Base-by-base conservation (phyloP, 2,113 vertebrate genomes). In the Syngnathus typhle region DNA sequence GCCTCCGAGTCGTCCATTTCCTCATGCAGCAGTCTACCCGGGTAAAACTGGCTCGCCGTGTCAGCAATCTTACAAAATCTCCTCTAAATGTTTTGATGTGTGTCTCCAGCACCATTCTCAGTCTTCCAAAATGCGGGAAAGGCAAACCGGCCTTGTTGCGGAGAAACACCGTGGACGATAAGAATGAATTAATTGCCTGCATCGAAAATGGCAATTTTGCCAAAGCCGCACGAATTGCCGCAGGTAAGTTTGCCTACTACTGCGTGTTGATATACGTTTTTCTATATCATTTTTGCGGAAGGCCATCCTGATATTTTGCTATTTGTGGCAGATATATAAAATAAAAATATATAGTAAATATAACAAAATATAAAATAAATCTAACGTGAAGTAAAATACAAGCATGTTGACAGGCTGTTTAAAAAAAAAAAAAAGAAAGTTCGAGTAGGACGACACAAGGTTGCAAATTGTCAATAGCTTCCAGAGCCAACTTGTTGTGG, bases 1-100 rank as follows among this genome's bases (percentile, higher is more conserved):
- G 95, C 94, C 67, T 99, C 96, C 0, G 96, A 98, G 88, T 99
- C 96, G 67, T 98, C 95, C 88, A 93, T 98, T 85, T 96, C 94
- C 2, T 98, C 96, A 58, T 93, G 94, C 88, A 94, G 91, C 84
- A 96, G 96, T 67, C 89, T 96, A 41, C 89, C 94, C 39, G 95
- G 95, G 96, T 98, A 10, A 12, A 0, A 7, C 18, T 6, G 1
- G 7, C 49, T 59, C 56, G 18, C 15, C 58, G 49, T 64, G 32
- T 36, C 8, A 11, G 4, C 46, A 37, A 13, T 12, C 23, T 10
- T 1, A 7, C 13, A 6, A 16, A 36, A 36, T 1, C 7, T 8
- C 19, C 19, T 18, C 13, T 2, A 16, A 16, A 5, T 0, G 2
- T 36, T 49, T 12, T 66, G 5, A 38, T 49, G 60, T 63, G 6